phyloP scores from a whole-genome alignment of 2,888 invertebrate species.

The Conchocele bisecta region DNA sequence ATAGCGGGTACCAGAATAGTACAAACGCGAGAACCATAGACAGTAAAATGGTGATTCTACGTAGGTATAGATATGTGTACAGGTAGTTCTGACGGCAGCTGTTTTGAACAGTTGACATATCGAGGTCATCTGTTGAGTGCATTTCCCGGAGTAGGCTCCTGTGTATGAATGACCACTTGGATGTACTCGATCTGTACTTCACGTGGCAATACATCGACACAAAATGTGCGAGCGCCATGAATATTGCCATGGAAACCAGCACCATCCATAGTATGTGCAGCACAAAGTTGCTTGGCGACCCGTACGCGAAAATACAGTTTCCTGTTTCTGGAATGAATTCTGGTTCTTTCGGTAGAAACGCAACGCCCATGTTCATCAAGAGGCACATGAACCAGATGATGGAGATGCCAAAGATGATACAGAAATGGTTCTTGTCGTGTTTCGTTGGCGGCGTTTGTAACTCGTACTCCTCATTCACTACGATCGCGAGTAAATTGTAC shows the following conservation, averaged over 20 bases:
- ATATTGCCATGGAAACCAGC: slow-evolving; percentile 93
- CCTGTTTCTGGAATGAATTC: slow-evolving; percentile 87
- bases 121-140: slow-evolving; percentile 35
- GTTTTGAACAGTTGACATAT: slow-evolving; percentile 21
- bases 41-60: slow-evolving; percentile 69
- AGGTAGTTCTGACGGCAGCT: slow-evolving; percentile 49
- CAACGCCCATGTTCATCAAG: slow-evolving; percentile 91
- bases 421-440: slow-evolving; percentile 83
- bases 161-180: slow-evolving; percentile 72
- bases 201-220: slow-evolving; percentile 88
- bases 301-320: slow-evolving; percentile 92
- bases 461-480: slow-evolving; percentile 81
- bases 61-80: slow-evolving; percentile 64
- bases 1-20: slow-evolving; percentile 95
- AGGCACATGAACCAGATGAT: slow-evolving; percentile 97
- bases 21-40: slow-evolving; percentile 85
- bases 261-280: slow-evolving; percentile 95
- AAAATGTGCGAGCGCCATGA: slow-evolving; percentile 92
- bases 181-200: slow-evolving; percentile 61
- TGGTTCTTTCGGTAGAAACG: slow-evolving; percentile 81
- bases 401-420: slow-evolving; percentile 94
- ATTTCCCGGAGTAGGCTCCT: slow-evolving; percentile 61
- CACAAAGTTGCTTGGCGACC: slow-evolving; percentile 94
- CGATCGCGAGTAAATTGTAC: slow-evolving; percentile 90
- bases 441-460: slow-evolving; percentile 60